Base-by-base conservation (phyloP, 2,888 invertebrate genomes). In the Cantharis lateralis region DNA sequence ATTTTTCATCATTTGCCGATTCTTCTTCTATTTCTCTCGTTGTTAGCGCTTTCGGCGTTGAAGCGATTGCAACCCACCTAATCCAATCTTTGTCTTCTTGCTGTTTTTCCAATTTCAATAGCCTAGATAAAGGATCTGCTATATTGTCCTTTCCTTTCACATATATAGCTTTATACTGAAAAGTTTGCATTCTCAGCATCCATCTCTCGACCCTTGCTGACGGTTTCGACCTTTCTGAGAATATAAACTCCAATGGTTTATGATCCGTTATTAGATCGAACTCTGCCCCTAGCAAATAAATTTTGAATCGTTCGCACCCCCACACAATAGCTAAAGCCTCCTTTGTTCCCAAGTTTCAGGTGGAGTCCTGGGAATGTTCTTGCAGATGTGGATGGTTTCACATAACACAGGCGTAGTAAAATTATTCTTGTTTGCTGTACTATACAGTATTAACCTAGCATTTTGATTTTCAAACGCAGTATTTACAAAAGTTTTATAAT, bases 251-350 rank as follows among this genome's bases (percentile, higher is more conserved):
- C 62, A 89, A 79, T 3, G 89, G 87, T 72, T 84, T 82, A 76
- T 84, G 83, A 68, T 84, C 83, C 4, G 83, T 84, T 11, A 83
- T 68, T 24, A 83, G 69, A 66, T 83, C 81, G 69, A 83, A 83
- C 18, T 79, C 70, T 71, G 74, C 76, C 11, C 82, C 80, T 69
- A 76, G 79, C 64, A 83, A 70, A 70, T 83, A 83, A 48, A 79
- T 78, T 28, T 81, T 72, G 32, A 83, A 82, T 62, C 78, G 77
- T 72, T 83, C 87, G 86, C 74, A 85, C 75, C 86, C 87, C 82
- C 84, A 89, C 7, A 88, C 83, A 18, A 88, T 79, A 4, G 86
- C 85, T n/a, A 88, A 81, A 10, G 86, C 87, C 80, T 86, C 84
- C 66, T 84, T 84, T 80, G n/a, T n/a, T n/a, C n/a, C n/a, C n/a